A percentile compares a stretch with the other conserved stretches of the same genome.
phyloP scores from a whole-genome alignment of 2,888 invertebrate genomes.

The Coenonympha glycerion region DNA sequence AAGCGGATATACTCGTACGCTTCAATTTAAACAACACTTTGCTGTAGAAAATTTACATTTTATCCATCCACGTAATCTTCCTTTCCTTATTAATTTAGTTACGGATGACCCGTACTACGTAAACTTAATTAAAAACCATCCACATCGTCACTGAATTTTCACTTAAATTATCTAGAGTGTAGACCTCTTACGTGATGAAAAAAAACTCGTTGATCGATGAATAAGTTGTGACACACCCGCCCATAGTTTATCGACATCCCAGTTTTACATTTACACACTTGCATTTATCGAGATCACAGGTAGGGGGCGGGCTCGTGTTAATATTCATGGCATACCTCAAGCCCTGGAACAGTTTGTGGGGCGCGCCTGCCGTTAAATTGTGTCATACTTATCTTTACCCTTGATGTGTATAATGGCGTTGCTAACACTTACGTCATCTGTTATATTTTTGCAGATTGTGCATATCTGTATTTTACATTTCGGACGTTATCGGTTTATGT shows the following conservation, averaged over 20 bases:
- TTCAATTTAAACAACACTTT: constrained; percentile 29
- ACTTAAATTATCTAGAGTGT: not conserved
- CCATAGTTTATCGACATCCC: constrained; percentile 19
- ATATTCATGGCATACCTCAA: constrained; percentile 64
- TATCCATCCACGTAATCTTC: not conserved
- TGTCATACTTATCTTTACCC: constrained; percentile 31
- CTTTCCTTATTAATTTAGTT: no score
- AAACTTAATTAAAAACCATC: no score
- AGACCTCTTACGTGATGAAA: not conserved
- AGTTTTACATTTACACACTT: no score
- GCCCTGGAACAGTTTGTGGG: constrained; percentile 43
- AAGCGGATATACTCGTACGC: constrained; percentile 41
- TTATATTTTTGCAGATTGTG: no score
- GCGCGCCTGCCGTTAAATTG: constrained; percentile 44
- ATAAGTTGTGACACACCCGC: not conserved
- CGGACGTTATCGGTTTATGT: no score
- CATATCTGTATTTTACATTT: no score
- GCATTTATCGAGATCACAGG: constrained; percentile 52
- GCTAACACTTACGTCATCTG: no score
- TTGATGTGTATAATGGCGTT: no score
- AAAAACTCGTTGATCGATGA: constrained; percentile 8
- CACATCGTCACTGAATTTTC: no score
- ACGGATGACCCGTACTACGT: not conserved
- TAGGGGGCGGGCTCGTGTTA: constrained; percentile 58
- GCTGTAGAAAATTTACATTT: not conserved